Base-by-base conservation (phyloP, 2,113 vertebrate genomes). In the Triplophysa siluroides region DNA sequence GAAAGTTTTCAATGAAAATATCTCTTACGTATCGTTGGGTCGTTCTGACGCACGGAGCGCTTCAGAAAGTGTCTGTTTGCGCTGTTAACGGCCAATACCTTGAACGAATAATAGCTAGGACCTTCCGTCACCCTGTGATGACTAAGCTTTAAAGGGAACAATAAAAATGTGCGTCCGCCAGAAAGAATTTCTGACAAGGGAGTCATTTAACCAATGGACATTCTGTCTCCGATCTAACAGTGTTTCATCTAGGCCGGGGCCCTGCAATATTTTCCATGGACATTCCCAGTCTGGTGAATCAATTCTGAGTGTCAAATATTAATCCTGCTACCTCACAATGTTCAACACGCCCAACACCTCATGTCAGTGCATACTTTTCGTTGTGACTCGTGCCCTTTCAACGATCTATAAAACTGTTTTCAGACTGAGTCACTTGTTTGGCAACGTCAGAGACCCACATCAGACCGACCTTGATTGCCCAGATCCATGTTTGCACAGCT, bases 401-500 rank as follows among this genome's bases (percentile, higher is more conserved):
- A 41, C 65, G 80, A 66, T 82, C 29, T 70, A 71, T 84, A 72
- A 78, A 90, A 89, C 85, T 18, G 23, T 70, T 72, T 82, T 43
- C 33, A 54, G 43, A 24, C 78, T 52, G 47, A 84, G 69, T 69
- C 64, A 78, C 87, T 85, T 83, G 85, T 86, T 88, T 85, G 43
- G 65, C 81, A 87, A 83, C 84, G 83, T 83, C 81, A 70, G 19
- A 83, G 61, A 75, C 84, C 87, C 90, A 92, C 91, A 92, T 92
- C 86, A 89, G 83, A 88, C 43, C 78, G 84, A 69, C 65, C 81
- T 43, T 77, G 86, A 89, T 91, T 87, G 80, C 88, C 87, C 84
- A 85, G 69, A 84, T 84, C 79, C 81, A 78, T 92, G 89, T 93
- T 94, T 94, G 88, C 90, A 91, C 91, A 94, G 93, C 92, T 93